These are phyloP conservation scores for Macrobrachium nipponense DNA, from an alignment of 1,140 invertebrate genomes.

Conservation along the genomic window DNA sequence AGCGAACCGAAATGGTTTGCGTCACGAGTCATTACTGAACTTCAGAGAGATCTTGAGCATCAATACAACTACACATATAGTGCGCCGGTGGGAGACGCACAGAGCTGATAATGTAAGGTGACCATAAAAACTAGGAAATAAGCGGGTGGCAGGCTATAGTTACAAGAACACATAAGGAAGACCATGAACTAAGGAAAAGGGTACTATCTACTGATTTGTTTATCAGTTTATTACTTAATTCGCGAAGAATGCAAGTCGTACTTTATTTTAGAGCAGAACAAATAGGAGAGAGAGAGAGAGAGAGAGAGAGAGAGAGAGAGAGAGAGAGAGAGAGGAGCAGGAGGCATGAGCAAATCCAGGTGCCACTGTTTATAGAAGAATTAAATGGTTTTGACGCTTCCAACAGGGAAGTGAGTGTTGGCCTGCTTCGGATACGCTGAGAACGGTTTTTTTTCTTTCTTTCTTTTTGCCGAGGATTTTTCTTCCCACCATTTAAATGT, in stretches of 20 bases:
- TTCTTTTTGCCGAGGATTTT: too few species aligned
- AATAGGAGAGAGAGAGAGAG: constrained; percentile 23
- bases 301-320: background rate
- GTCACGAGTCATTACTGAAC: constrained; percentile 17
- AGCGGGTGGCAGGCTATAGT: too few species aligned
- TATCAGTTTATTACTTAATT: background rate
- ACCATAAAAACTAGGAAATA: too few species aligned
- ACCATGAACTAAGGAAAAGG: too few species aligned
- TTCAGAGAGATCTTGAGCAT: constrained; percentile 18
- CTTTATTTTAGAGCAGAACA: background rate
- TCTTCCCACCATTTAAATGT: too few species aligned
- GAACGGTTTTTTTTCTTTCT: background rate
- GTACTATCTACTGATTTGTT: too few species aligned
- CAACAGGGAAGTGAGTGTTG: background rate
- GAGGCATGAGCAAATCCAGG: background rate
- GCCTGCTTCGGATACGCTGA: background rate
- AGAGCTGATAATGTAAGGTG: too few species aligned
- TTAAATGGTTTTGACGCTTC: constrained; percentile 19
- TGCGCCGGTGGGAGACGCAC: background rate
- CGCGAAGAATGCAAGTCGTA: background rate
- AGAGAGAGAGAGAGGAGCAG: background rate
- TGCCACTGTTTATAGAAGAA: background rate
- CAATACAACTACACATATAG: background rate
- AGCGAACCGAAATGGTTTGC: background rate
- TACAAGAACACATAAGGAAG: too few species aligned